Conservation (phyloP, 2,113 vertebrate species). For the mouse (Mus musculus) region GRCm39 chr17:78893501-78894000, state of each 20-base stretch:
- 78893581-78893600: background rate
- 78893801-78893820: background rate
- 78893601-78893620: background rate
- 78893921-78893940: constrained; percentile 8
- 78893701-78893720: background rate
- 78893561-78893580: background rate
- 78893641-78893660: background rate
- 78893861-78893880: background rate
- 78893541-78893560: background rate
- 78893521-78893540: no score
- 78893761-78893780: background rate
- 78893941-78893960: background rate
- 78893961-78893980: background rate
- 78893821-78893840: background rate
- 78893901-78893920: background rate
- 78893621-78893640: background rate
- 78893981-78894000: background rate
- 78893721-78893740: accelerated
- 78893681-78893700: background rate
- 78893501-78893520: background rate
- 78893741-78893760: background rate
- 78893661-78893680: background rate
- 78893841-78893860: background rate
- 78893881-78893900: background rate
- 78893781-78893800: background rate